Percentiles rank a stretch among this genome's conserved stretches.
These are phyloP conservation scores for Hyles euphorbiae DNA, from an alignment of 1,140 invertebrate genomes.

Conservation along the genomic window DNA sequence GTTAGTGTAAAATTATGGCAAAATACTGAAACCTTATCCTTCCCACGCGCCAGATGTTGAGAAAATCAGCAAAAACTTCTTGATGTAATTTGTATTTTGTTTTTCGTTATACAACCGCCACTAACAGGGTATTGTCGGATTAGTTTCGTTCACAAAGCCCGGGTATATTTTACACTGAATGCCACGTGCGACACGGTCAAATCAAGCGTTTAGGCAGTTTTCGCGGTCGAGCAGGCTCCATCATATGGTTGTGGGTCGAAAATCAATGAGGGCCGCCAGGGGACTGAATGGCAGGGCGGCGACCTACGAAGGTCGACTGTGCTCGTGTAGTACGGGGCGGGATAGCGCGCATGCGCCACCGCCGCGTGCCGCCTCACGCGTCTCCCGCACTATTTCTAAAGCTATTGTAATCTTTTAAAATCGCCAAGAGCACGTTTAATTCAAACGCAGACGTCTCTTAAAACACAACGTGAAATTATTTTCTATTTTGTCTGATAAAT, in stretches of 20 bases:
- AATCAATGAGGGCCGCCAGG: constrained; percentile 54
- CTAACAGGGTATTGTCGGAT: too few species aligned
- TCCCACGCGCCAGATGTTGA: too few species aligned
- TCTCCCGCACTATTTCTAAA: constrained; percentile 1
- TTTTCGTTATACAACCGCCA: too few species aligned
- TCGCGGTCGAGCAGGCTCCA: constrained; percentile 30
- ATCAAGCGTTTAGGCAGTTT: constrained; percentile 28
- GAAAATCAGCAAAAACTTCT: too few species aligned
- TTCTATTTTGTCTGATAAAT: too few species aligned
- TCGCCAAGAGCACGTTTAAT: neutral
- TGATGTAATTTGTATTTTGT: too few species aligned
- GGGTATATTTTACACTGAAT: neutral
- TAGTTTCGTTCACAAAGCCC: too few species aligned
- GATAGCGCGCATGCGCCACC: constrained; percentile 39
- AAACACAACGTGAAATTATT: too few species aligned
- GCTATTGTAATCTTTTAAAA: constrained; percentile 6
- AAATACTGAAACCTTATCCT: too few species aligned
- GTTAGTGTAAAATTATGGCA: neutral
- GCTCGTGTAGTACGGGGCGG: constrained; percentile 46
- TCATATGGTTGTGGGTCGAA: constrained; percentile 46
- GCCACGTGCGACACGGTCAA: constrained; percentile 28
- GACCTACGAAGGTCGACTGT: constrained; percentile 59
- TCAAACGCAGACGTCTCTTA: too few species aligned
- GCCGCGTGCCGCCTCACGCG: neutral
- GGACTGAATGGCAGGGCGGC: constrained; percentile 53